These are phyloP conservation scores for Cetoscarus ocellatus DNA, from an alignment of 2,797 vertebrate species.

Conservation along the genomic window DNA sequence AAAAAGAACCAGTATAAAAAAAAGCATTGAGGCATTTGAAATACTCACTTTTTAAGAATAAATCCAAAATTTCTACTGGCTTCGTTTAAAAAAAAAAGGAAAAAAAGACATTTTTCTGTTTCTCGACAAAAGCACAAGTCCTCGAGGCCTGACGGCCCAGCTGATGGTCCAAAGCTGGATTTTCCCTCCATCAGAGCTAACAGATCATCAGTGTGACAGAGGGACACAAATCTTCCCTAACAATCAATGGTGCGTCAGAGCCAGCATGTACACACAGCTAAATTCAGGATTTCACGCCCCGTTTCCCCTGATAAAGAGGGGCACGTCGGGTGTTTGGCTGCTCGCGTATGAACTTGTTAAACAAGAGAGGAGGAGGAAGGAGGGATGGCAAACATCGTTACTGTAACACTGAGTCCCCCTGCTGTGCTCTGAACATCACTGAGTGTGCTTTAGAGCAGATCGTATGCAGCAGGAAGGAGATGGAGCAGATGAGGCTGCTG, in stretches of 20 bases:
- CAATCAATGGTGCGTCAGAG: slow-evolving; percentile 50
- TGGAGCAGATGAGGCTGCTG: slow-evolving; percentile 2
- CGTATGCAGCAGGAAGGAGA: slow-evolving; percentile 30
- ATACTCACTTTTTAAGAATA: too few species aligned
- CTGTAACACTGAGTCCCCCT: slow-evolving; percentile 41
- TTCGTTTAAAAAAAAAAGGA: not conserved
- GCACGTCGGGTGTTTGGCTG: slow-evolving; percentile 27
- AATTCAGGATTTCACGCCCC: slow-evolving; percentile 48
- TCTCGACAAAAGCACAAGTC: slow-evolving; percentile 5
- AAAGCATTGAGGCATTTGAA: too few species aligned
- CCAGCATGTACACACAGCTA: slow-evolving; percentile 31
- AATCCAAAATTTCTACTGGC: not conserved
- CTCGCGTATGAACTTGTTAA: slow-evolving; percentile 40
- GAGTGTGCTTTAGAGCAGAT: slow-evolving; percentile 28
- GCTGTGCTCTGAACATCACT: slow-evolving; percentile 40
- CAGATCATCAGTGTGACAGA: slow-evolving; percentile 53
- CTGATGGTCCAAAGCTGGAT: slow-evolving; percentile 42
- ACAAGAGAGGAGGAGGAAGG: slow-evolving; percentile 19
- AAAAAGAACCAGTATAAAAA: too few species aligned
- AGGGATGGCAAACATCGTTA: slow-evolving; percentile 30
- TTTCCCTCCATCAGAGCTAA: slow-evolving; percentile 53
- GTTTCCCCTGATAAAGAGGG: slow-evolving; percentile 47
- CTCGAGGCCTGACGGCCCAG: slow-evolving; percentile 30
- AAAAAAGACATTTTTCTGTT: slow-evolving; percentile 19
- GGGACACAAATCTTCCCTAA: slow-evolving; percentile 59